phyloP scores from a whole-genome alignment of 2,888 invertebrate genomes.

The Mythimna loreyi region DNA sequence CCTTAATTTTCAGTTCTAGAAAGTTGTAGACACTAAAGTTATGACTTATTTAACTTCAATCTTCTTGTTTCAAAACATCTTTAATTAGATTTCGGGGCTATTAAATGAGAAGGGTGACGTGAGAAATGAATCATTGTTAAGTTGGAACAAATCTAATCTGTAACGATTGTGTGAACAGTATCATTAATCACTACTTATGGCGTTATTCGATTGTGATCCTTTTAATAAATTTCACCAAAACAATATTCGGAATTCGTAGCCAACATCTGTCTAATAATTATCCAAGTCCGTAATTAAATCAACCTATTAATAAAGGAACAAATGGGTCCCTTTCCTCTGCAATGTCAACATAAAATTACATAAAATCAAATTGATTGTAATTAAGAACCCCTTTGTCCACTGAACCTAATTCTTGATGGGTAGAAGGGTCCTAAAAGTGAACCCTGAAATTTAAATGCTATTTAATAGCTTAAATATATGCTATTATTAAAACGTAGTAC shows the following conservation, averaged over 20 bases:
- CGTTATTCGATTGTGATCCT: slow-evolving; percentile 1
- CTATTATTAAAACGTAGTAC: slow-evolving; percentile 29
- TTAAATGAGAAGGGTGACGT: slow-evolving; percentile 6
- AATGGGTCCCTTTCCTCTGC: slow-evolving; percentile 39
- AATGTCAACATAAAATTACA: slow-evolving; percentile 45
- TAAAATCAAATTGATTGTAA: slow-evolving; percentile 52
- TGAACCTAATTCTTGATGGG: slow-evolving; percentile 28
- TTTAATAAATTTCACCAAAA: slow-evolving; percentile 6
- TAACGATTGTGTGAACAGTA: not conserved
- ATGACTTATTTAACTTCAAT: slow-evolving; percentile 11
- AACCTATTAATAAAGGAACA: slow-evolving; percentile 46
- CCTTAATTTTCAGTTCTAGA: not conserved
- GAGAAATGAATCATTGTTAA: slow-evolving; percentile 4
- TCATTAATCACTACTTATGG: slow-evolving; percentile 22
- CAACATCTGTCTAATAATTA: slow-evolving; percentile 49
- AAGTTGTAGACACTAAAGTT: not conserved
- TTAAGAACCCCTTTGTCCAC: slow-evolving; percentile 50
- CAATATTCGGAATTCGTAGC: slow-evolving; percentile 25
- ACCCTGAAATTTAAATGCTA: slow-evolving; percentile 24
- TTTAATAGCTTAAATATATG: slow-evolving; percentile 26
- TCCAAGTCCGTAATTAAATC: slow-evolving; percentile 51
- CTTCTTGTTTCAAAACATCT: slow-evolving; percentile 5
- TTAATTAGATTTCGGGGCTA: slow-evolving; percentile 11
- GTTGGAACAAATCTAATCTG: slow-evolving; percentile 10
- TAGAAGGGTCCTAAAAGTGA: slow-evolving; percentile 18